Evolutionary conservation across 2,797 vertebrate genomes (phyloP).

Genomic region (Onychomys leucogaster): DNA sequence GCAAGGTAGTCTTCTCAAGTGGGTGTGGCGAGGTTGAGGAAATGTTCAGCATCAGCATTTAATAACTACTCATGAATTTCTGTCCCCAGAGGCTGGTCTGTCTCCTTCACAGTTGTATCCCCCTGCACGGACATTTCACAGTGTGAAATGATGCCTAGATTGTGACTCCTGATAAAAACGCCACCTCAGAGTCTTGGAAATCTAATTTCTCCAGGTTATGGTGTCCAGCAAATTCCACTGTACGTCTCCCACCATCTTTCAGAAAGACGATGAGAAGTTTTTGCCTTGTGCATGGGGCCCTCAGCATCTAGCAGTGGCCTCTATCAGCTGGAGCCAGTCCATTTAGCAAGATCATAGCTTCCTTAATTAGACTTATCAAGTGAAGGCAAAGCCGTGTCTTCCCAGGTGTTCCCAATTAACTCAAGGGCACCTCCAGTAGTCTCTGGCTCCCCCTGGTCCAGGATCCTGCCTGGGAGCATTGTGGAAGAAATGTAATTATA

Average conservation of each 20-base stretch:
- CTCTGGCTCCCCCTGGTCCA: not conserved
- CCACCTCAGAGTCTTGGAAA: not conserved
- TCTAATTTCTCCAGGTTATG: not conserved
- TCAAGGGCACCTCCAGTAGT: not conserved
- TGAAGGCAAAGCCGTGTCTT: not conserved
- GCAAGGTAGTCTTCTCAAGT: not conserved
- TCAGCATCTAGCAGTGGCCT: not conserved
- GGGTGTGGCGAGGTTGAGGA: not conserved
- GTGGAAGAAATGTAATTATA: not conserved
- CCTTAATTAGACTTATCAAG: conserved; percentile 35
- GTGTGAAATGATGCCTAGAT: not conserved
- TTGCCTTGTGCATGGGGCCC: not conserved
- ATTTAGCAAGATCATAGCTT: not conserved
- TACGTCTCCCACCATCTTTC: not conserved
- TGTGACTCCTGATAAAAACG: not conserved
- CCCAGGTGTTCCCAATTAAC: conserved; percentile 21
- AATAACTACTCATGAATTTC: not conserved
- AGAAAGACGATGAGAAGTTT: not conserved
- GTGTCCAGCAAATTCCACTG: not conserved
- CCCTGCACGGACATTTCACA: not conserved
- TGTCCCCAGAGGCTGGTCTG: not conserved
- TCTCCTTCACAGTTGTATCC: not conserved
- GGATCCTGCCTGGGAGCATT: not conserved
- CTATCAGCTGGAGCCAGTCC: not conserved
- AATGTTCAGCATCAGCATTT: not conserved